A percentile compares a stretch with the other conserved stretches of the same genome.
phyloP scores from a whole-genome alignment of 2,888 invertebrate species.

The Ctenicera cuprea region DNA sequence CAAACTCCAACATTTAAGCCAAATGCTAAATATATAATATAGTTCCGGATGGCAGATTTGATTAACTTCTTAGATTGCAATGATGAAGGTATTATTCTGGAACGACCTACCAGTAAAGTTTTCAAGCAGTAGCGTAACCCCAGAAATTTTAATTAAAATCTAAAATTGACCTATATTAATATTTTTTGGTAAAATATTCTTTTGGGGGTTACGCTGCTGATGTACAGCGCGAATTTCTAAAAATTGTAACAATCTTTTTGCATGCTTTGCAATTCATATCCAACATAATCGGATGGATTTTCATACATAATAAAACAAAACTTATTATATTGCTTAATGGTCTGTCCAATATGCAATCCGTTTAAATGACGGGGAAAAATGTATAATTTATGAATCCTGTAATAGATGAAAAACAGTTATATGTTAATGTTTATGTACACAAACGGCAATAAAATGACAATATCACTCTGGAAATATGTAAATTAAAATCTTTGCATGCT shows the following conservation, averaged over 20 bases:
- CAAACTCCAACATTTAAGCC: constrained; percentile 16
- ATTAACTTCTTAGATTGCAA: too few species aligned
- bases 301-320: constrained; percentile 17
- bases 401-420: constrained; percentile 30
- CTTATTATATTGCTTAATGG: constrained; percentile 3
- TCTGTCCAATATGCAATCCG: constrained; percentile 9
- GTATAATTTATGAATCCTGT: constrained; percentile 25
- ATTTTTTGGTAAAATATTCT: too few species aligned
- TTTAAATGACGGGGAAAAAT: constrained; percentile 9
- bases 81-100: too few species aligned
- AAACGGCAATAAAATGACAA: constrained; percentile 53
- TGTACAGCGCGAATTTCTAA: neutral
- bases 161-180: neutral
- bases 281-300: constrained; percentile 1
- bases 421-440: constrained; percentile 32
- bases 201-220: neutral
- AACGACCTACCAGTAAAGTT: neutral
- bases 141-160: neutral
- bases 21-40: constrained; percentile 9
- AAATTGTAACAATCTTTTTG: neutral
- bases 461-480: constrained; percentile 53
- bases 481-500: constrained; percentile 58
- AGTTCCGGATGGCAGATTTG: neutral
- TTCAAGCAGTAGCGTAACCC: neutral
- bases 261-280: constrained; percentile 16